These are phyloP conservation scores for Pomatostomus ruficeps DNA, from an alignment of 2,113 vertebrate genomes.

Conservation along the genomic window DNA sequence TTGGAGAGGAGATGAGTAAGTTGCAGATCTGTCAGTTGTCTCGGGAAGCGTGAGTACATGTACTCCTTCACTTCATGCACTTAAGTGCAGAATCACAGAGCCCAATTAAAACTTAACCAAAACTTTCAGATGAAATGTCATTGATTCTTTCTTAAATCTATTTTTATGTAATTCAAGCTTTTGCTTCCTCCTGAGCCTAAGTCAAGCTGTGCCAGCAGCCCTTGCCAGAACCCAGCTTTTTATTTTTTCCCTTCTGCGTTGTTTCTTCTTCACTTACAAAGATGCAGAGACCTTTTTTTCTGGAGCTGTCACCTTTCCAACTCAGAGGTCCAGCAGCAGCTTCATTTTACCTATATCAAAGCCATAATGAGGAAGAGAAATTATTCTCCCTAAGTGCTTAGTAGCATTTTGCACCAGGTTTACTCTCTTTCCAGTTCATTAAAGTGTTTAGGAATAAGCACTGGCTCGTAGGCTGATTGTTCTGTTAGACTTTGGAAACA, in stretches of 20 bases:
- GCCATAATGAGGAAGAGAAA: background rate
- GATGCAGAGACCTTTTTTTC: background rate
- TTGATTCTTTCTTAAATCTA: constrained; percentile 51
- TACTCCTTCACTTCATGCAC: constrained; percentile 16
- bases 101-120: constrained; percentile 59
- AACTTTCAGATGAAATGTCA: constrained; percentile 57
- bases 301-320: background rate
- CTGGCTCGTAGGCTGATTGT: background rate
- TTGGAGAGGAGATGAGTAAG: constrained; percentile 24
- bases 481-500: background rate
- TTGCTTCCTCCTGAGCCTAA: constrained; percentile 12
- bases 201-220: constrained; percentile 26
- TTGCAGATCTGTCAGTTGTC: constrained; percentile 48
- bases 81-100: constrained; percentile 9
- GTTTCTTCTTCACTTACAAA: background rate
- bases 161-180: constrained; percentile 35
- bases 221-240: background rate
- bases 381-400: background rate
- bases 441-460: background rate
- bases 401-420: background rate
- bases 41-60: background rate
- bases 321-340: background rate
- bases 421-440: background rate
- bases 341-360: background rate
- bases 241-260: background rate